Base-by-base conservation (phyloP, 1,140 invertebrate species). In the Aradophagus sp. region DNA sequence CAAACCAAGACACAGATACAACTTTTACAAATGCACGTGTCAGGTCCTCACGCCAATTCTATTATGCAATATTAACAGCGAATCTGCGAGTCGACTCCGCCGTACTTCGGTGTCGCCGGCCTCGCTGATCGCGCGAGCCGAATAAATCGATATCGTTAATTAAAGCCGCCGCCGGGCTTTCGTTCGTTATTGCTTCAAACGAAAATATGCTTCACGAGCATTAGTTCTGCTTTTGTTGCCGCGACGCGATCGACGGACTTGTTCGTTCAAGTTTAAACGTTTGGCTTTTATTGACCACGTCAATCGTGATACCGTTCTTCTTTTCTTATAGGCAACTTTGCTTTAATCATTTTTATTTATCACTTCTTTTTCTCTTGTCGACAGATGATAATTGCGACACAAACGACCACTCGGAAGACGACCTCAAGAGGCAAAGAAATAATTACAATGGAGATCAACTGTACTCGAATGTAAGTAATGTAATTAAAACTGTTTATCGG, bases 401-500 rank as follows among this genome's bases (percentile, higher is more conserved):
- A 77, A 94, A 92, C 79, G 93, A 92, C 69, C 90, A 93, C 83
- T 88, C 91, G 1, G 94, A 95, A 53, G 93, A 95, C 53, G 93
- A 96, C 70, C 87, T 93, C 6, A 95, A 95, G 80, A 90, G 93
- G 82, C 93, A 95, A 77, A 88, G 94, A 79, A 90, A 89, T 75
- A 93, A 93, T 58, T 96, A 95, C 81, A 95, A 93, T 75, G 93
- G 93, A n/a, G 94, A 96, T 83, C 93, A 94, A 78, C 88, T 95
- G 48, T 95, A 95, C 81, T 91, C 93, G 5, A 95, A 94, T 80
- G 93, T 95, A 88, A 92, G 93, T 91, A 65, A n/a, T 14, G 29
- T 31, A 4, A 4, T 23, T 23, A 8, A 5, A 5, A 5, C 20
- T 8, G 20, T 23, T 23, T 23, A 4, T 5, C 20, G 4, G 4